A percentile compares a stretch with the other conserved stretches of the same genome.
Evolutionary conservation across 2,113 vertebrate genomes (phyloP).

Genomic region (Phrynocephalus versicolor): DNA sequence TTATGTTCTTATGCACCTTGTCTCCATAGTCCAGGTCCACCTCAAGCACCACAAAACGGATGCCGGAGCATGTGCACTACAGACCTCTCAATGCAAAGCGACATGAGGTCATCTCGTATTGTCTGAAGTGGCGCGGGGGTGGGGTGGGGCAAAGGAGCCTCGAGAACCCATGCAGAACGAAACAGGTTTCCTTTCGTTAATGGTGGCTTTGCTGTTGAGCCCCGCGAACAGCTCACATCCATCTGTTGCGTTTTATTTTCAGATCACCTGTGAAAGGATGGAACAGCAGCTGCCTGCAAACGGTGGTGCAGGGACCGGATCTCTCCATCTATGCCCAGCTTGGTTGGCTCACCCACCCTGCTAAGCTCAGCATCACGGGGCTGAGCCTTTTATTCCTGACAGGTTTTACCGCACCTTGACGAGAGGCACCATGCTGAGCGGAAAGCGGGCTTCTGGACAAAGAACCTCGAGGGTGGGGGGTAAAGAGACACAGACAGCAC

Average conservation of each 20-base stretch:
- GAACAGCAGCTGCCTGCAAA: not conserved
- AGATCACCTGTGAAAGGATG: not conserved
- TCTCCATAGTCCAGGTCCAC: too few relatives aligned
- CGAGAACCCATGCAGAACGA: not conserved
- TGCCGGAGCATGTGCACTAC: too few relatives aligned
- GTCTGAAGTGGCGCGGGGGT: not conserved
- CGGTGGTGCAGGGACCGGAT: not conserved
- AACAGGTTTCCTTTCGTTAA: not conserved
- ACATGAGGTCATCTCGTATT: too few relatives aligned
- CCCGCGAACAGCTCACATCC: not conserved
- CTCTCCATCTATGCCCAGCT: not conserved
- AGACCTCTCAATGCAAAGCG: too few relatives aligned
- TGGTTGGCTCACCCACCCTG: not conserved
- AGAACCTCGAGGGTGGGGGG: not conserved
- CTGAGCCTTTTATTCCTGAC: not conserved
- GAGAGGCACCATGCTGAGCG: not conserved
- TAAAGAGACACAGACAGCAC: too few relatives aligned
- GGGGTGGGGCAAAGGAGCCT: not conserved
- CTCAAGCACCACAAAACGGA: too few relatives aligned
- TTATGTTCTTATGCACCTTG: too few relatives aligned
- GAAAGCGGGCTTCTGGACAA: too few relatives aligned
- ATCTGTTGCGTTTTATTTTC: constrained; percentile 16
- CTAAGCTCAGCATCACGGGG: not conserved
- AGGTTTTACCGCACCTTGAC: not conserved
- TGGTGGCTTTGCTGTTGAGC: not conserved